Percentiles rank a stretch among this genome's conserved stretches.
Evolutionary conservation across 2,797 vertebrate species (phyloP).

Genomic region (Coregonus suidteri): DNA sequence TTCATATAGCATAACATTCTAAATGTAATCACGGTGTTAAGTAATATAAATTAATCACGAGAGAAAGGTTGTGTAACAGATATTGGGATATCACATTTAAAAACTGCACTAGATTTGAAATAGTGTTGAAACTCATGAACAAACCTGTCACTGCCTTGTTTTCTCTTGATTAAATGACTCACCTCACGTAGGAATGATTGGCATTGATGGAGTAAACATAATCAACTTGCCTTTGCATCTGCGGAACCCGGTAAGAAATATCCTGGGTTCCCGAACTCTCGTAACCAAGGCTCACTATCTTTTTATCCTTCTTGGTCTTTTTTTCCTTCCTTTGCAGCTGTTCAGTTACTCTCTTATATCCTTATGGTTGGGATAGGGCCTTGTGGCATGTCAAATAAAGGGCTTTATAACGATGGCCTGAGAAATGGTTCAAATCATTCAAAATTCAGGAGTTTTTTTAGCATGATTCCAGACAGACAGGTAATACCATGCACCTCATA

Average conservation of each 20-base stretch:
- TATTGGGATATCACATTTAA: neutral
- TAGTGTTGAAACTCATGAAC: conserved; percentile 11
- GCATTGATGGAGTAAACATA: conserved; percentile 2
- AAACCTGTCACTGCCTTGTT: conserved; percentile 9
- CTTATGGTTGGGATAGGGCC: neutral
- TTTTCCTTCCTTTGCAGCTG: conserved; percentile 6
- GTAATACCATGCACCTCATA: conserved; percentile 51
- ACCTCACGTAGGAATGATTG: neutral
- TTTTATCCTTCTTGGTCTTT: neutral
- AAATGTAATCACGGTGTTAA: neutral
- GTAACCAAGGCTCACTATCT: neutral
- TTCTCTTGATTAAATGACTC: neutral
- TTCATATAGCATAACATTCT: neutral
- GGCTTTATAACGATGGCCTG: conserved; percentile 17
- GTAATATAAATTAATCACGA: neutral
- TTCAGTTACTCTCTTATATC: neutral
- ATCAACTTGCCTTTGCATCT: neutral
- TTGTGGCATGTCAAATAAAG: conserved; percentile 30
- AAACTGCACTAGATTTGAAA: neutral
- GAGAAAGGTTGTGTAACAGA: neutral
- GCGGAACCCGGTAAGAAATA: neutral
- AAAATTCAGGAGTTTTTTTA: conserved; percentile 47
- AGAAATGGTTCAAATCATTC: conserved; percentile 20
- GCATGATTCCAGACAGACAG: conserved; percentile 38
- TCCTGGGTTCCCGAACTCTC: neutral